phyloP scores from a whole-genome alignment of 2,797 vertebrate genomes.

The Sciurus vulgaris region DNA sequence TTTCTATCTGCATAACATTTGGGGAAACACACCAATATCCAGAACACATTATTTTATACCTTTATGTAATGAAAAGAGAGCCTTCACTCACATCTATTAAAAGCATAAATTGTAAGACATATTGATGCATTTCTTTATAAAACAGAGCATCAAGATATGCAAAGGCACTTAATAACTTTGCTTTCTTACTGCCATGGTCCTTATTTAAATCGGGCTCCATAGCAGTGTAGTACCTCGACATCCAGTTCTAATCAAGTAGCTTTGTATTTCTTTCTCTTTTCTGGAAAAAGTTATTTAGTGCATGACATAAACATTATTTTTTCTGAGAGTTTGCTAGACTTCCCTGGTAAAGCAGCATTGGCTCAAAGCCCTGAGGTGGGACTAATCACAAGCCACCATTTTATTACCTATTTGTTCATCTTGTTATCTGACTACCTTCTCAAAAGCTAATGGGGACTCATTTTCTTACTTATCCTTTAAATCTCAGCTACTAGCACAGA shows the following conservation, averaged over 20 bases:
- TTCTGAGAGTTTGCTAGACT: background rate
- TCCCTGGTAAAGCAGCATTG: background rate
- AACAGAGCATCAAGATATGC: background rate
- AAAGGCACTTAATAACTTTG: background rate
- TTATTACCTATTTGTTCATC: background rate
- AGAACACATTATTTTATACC: background rate
- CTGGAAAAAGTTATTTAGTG: background rate
- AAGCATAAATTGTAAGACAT: background rate
- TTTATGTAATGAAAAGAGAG: slow-evolving; percentile 19
- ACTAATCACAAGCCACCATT: background rate
- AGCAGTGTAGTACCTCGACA: background rate
- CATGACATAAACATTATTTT: background rate
- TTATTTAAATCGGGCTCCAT: background rate
- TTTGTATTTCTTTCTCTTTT: slow-evolving; percentile 24
- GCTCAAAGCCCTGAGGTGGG: background rate
- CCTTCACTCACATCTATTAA: background rate
- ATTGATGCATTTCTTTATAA: background rate
- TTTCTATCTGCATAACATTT: background rate
- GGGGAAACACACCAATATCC: background rate
- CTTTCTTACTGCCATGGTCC: background rate
- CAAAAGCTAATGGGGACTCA: background rate
- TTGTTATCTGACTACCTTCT: background rate
- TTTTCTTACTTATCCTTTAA: background rate
- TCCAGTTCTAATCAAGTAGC: background rate
- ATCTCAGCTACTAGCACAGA: background rate